phyloP scores from a whole-genome alignment of 2,888 invertebrate species.

The Drosophila niveifrons region DNA sequence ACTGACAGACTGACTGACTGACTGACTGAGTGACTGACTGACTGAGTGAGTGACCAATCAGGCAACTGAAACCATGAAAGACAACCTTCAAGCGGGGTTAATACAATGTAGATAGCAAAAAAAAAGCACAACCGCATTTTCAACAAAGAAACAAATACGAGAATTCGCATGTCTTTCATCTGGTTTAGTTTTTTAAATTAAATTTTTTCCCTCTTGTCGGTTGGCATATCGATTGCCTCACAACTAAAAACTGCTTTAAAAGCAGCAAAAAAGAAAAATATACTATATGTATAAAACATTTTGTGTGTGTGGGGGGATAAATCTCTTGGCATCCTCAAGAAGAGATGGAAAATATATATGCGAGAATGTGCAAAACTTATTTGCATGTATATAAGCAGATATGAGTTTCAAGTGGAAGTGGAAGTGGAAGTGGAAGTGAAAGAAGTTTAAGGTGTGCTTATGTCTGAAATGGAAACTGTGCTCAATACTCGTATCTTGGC shows the following conservation, averaged over 20 bases:
- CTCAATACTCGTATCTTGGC: background rate
- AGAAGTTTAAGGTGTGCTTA: background rate
- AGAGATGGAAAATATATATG: background rate
- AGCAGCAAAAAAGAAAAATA: background rate
- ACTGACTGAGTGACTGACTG: conserved; percentile 4
- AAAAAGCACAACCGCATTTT: conserved; percentile 1
- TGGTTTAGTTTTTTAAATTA: background rate
- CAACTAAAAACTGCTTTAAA: background rate
- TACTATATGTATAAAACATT: background rate
- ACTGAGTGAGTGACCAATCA: conserved; percentile 8
- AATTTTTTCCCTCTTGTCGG: background rate
- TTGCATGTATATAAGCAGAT: conserved; percentile 2
- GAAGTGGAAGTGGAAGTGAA: background rate
- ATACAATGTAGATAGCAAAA: background rate
- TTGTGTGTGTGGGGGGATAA: background rate
- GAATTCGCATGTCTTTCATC: background rate
- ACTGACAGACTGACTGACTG: conserved; percentile 4
- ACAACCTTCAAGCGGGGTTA: background rate
- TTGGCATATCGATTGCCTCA: background rate
- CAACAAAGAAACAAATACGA: conserved; percentile 5
- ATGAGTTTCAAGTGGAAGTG: background rate
- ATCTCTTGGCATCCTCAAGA: background rate
- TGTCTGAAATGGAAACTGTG: background rate
- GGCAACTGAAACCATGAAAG: conserved; percentile 8
- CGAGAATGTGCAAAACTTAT: background rate